Percentiles rank a stretch among this genome's conserved stretches.
Evolutionary conservation across 2,888 invertebrate species (phyloP).

Genomic region (Lacanobia wlatinum): DNA sequence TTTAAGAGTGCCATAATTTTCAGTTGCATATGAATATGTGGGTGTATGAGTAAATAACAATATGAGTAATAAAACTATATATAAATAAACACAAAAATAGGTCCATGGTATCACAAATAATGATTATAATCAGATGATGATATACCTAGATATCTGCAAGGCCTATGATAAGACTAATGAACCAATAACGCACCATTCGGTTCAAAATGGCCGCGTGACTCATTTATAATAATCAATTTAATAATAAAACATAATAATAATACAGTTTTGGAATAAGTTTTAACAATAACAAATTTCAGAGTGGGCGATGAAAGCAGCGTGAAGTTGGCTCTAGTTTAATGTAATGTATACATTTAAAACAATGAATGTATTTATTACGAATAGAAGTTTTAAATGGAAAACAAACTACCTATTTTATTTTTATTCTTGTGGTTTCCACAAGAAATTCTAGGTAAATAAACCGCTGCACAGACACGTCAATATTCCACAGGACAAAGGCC

Average conservation of each 20-base stretch:
- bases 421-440: not conserved
- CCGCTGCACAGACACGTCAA: no score
- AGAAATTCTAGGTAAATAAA: no score
- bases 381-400: not conserved
- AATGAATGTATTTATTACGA: not conserved
- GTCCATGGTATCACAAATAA: slow-evolving; percentile 8
- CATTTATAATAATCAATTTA: slow-evolving; percentile 15
- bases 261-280: not conserved
- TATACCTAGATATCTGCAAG: slow-evolving; percentile 35
- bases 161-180: slow-evolving; percentile 16
- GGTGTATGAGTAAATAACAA: not conserved
- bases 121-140: slow-evolving; percentile 7
- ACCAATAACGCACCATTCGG: slow-evolving; percentile 1
- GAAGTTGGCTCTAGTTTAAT: not conserved
- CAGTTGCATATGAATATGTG: not conserved
- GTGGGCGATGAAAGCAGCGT: not conserved
- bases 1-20: not conserved
- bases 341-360: not conserved
- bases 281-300: not conserved
- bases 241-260: slow-evolving; percentile 6
- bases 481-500: no score
- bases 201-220: slow-evolving; percentile 15
- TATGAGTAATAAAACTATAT: slow-evolving; percentile 3
- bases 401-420: not conserved
- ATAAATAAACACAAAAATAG: slow-evolving; percentile 11